phyloP scores from a whole-genome alignment of 2,797 vertebrate species.

The Chelon labrosus region DNA sequence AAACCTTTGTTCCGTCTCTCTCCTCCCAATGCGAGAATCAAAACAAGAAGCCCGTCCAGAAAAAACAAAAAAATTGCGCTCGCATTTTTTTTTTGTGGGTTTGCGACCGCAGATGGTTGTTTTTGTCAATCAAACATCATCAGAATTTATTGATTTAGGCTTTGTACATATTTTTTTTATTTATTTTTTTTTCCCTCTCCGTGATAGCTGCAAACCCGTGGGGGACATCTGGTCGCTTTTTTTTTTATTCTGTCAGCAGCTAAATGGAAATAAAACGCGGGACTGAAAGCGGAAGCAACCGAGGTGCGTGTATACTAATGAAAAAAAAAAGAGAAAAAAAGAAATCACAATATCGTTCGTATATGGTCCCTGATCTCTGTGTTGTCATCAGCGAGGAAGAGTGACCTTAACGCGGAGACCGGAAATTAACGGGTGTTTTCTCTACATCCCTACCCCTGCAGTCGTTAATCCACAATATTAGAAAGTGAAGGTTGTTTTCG shows the following conservation, averaged over 20 bases:
- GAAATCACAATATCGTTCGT: neutral
- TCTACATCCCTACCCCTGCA: conserved; percentile 19
- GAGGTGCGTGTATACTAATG: conserved; percentile 73
- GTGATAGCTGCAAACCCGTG: conserved; percentile 51
- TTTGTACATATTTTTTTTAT: conserved; percentile 10
- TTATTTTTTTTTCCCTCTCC: neutral
- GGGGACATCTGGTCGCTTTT: conserved; percentile 49
- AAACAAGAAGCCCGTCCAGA: neutral
- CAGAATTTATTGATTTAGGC: conserved; percentile 22
- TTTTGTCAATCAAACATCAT: conserved; percentile 32
- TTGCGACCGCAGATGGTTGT: conserved; percentile 25
- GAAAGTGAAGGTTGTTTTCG: conserved; percentile 25
- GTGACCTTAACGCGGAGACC: conserved; percentile 18
- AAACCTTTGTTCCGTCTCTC: conserved; percentile 80
- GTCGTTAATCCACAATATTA: conserved; percentile 11
- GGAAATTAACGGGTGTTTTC: conserved; percentile 14
- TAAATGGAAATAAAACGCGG: conserved; percentile 81
- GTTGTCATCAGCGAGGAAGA: conserved; percentile 14
- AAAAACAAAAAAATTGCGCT: neutral
- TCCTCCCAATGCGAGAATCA: conserved; percentile 41
- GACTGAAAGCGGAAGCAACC: conserved; percentile 74
- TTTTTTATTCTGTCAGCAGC: conserved; percentile 47
- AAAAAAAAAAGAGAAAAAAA: conserved; percentile 2
- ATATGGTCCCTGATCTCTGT: conserved; percentile 13
- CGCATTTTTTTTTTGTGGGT: conserved; percentile 11